phyloP scores from a whole-genome alignment of 1,140 invertebrate genomes.

The Drosophila gunungcola region DNA sequence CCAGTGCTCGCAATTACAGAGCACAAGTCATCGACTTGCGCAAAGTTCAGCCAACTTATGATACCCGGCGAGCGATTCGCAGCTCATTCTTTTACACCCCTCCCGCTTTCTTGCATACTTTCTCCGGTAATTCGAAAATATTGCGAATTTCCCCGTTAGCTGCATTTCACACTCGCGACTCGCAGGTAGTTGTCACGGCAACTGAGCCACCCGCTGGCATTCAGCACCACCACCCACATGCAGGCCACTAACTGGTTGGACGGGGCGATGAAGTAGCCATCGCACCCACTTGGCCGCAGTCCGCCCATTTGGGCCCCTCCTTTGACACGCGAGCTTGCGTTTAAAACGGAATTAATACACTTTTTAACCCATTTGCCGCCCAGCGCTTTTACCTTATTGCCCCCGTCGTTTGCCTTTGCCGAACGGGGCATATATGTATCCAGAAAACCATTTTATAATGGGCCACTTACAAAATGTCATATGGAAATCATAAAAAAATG shows the following conservation, averaged over 20 bases:
- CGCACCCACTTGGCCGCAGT: constrained; percentile 16
- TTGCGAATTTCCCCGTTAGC: constrained; percentile 41
- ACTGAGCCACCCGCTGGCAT: constrained; percentile 21
- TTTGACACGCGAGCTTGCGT: constrained; percentile 58
- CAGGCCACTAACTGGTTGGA: constrained; percentile 14
- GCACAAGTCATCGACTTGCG: constrained; percentile 51
- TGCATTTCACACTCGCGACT: constrained; percentile 16
- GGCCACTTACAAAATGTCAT: too few species aligned
- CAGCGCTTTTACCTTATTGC: constrained; percentile 38
- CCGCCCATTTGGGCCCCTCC: constrained; percentile 13
- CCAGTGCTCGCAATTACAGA: constrained; percentile 36
- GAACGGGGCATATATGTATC: background rate
- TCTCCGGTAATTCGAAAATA: constrained; percentile 39
- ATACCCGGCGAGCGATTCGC: constrained; percentile 38
- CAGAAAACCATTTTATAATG: background rate
- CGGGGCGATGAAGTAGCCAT: constrained; percentile 27
- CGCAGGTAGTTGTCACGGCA: constrained; percentile 34
- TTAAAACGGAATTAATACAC: constrained; percentile 63
- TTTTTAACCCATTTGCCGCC: constrained; percentile 25
- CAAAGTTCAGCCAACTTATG: constrained; percentile 55
- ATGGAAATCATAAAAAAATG: background rate
- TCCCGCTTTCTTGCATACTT: constrained; percentile 24
- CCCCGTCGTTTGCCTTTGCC: constrained; percentile 12
- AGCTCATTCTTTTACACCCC: constrained; percentile 4
- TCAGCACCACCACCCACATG: constrained; percentile 6